phyloP scores from a whole-genome alignment of 2,888 invertebrate genomes.

The Anthoptus insignis region DNA sequence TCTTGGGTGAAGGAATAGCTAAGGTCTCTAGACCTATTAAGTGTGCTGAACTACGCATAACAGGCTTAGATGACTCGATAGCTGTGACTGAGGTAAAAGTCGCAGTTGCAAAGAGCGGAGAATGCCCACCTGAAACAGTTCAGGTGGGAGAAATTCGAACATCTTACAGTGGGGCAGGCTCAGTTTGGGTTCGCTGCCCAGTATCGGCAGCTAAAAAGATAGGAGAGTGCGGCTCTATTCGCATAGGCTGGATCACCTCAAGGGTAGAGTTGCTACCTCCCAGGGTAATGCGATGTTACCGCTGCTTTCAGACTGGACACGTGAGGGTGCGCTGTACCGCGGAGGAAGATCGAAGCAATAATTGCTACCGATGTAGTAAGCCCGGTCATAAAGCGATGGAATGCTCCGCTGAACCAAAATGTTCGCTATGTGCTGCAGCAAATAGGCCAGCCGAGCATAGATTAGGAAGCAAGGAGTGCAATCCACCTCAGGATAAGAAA shows the following conservation, averaged over 20 bases:
- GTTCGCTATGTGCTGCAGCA: constrained; percentile 23
- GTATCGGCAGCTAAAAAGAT: not conserved
- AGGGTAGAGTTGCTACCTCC: constrained; percentile 21
- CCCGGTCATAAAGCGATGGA: constrained; percentile 36
- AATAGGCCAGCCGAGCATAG: constrained; percentile 18
- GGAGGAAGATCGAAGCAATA: not conserved
- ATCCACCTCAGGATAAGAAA: constrained; percentile 10
- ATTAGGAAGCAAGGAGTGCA: constrained; percentile 15
- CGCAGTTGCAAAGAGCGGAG: constrained; percentile 18
- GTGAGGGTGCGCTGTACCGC: constrained; percentile 2
- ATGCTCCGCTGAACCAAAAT: constrained; percentile 18
- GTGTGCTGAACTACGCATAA: too few species aligned
- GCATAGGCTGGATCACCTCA: constrained; percentile 30
- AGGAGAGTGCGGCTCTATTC: not conserved
- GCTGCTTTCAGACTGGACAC: constrained; percentile 5
- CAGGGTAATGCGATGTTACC: constrained; percentile 24
- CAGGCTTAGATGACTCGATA: too few species aligned
- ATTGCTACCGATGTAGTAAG: constrained; percentile 35
- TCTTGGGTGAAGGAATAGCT: constrained; percentile 14
- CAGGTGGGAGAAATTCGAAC: constrained; percentile 1
- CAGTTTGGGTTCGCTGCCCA: constrained; percentile 19
- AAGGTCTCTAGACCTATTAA: too few species aligned
- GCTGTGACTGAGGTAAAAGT: constrained; percentile 14
- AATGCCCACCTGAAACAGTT: constrained; percentile 14
- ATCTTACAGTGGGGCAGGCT: not conserved